A percentile compares a stretch with the other conserved stretches of the same genome.
phyloP scores from a whole-genome alignment of 1,140 invertebrate genomes.

The Mylabris phalerata region DNA sequence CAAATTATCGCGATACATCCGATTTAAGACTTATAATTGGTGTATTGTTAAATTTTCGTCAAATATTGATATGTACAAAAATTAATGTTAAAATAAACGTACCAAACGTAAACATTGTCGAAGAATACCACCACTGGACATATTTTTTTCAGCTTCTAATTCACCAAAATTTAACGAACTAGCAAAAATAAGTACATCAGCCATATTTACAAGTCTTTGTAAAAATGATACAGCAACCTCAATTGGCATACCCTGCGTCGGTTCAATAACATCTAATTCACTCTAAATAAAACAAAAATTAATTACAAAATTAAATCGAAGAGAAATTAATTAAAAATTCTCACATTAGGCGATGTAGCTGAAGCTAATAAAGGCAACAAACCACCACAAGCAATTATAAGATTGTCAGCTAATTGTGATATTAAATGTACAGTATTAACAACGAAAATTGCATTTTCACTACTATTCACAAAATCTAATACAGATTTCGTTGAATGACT shows the following conservation, averaged over 20 bases:
- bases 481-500: slow-evolving; percentile 95
- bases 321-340: slow-evolving; percentile 34
- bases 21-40: not conserved
- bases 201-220: slow-evolving; percentile 94
- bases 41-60: not conserved
- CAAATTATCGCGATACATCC: no score
- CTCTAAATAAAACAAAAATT: slow-evolving; percentile 56
- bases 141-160: slow-evolving; percentile 98
- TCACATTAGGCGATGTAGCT: slow-evolving; percentile 96
- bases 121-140: slow-evolving; percentile 98
- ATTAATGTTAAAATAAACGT: slow-evolving; percentile 38
- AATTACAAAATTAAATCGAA: not conserved
- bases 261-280: slow-evolving; percentile 96
- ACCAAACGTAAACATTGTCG: slow-evolving; percentile 94
- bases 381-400: slow-evolving; percentile 98
- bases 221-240: slow-evolving; percentile 96
- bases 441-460: slow-evolving; percentile 97
- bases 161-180: slow-evolving; percentile 96
- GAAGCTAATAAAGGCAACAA: slow-evolving; percentile 92
- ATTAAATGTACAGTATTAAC: slow-evolving; percentile 99
- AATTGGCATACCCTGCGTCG: slow-evolving; percentile 96
- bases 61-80: not conserved
- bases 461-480: slow-evolving; percentile 95
- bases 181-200: slow-evolving; percentile 96
- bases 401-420: slow-evolving; percentile 96